Evolutionary conservation across 2,113 vertebrate genomes (phyloP).

Genomic region (Emydocephalus ijimae): DNA sequence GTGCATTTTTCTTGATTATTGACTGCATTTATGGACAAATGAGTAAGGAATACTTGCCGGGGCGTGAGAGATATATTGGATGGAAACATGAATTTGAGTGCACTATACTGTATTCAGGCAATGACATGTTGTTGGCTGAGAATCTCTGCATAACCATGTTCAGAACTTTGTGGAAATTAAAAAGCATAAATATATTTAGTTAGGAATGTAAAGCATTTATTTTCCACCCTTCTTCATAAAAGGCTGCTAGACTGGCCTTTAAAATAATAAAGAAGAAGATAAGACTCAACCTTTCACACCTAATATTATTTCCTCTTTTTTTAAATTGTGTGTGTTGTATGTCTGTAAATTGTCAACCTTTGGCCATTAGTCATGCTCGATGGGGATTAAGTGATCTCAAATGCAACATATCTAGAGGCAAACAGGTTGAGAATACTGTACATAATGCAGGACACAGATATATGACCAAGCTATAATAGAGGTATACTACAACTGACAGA

Average conservation of each 20-base stretch:
- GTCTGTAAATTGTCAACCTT: background rate
- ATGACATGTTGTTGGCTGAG: background rate
- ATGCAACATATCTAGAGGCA: background rate
- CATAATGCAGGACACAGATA: background rate
- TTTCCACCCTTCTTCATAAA: background rate
- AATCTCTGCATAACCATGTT: background rate
- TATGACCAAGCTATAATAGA: background rate
- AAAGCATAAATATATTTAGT: background rate
- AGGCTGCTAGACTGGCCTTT: background rate
- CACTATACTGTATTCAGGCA: background rate
- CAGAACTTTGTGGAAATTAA: background rate
- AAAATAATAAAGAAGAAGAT: background rate
- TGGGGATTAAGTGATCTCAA: background rate
- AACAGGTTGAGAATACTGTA: background rate
- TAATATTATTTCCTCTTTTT: background rate
- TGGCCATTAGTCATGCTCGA: background rate
- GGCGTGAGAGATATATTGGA: background rate
- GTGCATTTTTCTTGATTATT: background rate
- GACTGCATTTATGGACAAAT: background rate
- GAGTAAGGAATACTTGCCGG: background rate
- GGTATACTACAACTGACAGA: background rate
- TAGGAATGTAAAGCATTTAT: background rate
- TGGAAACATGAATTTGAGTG: background rate
- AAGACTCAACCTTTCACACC: background rate
- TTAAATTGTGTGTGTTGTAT: background rate